Base-by-base conservation (phyloP, 2,797 vertebrate species). In the Spondyliosoma cantharus region DNA sequence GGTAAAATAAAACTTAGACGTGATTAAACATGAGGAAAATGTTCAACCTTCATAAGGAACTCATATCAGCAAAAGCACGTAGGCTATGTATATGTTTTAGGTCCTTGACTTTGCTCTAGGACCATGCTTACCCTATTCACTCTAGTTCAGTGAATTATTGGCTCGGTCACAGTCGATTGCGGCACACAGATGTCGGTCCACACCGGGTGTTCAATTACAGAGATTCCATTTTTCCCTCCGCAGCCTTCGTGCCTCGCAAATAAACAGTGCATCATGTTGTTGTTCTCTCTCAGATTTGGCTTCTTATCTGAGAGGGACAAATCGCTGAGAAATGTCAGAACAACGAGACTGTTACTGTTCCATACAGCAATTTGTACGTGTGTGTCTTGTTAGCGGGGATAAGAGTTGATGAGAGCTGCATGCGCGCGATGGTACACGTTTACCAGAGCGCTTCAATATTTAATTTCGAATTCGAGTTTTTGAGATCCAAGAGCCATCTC, bases 181-280 rank as follows among this genome's bases (percentile, higher is more conserved):
- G 6, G 67, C 45, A 14, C 79, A 71, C 70, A 84, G 62, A 78
- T 83, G 74, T 82, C 61, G 37, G 24, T 74, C 45, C 77, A 74
- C 73, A 56, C 22, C 2, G 19, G 74, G 53, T 81, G 76, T 74
- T 86, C 59, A 80, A 27, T 83, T 85, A 80, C 46, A 80, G 27
- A 77, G 20, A 77, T 82, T 74, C 7, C 19, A 77, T 80, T 54
- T 66, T 70, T 76, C 56, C 63, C 60, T 78, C 53, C 56, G 27
- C 56, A 74, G 65, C 59, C 4, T 78, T 83, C 56, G 70, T 76
- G 59, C 14, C 17, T 75, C 80, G n/a, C 50, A 72, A 72, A 71
- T 61, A 78, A 58, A 52, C 37, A 61, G 14, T 4, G 29, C 66
- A 56, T 22, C 29, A 37, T 66, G 53, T 78, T 68, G 19, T 16